Base-by-base conservation (phyloP, 2,888 invertebrate genomes). In the Hydriomena furcata region DNA sequence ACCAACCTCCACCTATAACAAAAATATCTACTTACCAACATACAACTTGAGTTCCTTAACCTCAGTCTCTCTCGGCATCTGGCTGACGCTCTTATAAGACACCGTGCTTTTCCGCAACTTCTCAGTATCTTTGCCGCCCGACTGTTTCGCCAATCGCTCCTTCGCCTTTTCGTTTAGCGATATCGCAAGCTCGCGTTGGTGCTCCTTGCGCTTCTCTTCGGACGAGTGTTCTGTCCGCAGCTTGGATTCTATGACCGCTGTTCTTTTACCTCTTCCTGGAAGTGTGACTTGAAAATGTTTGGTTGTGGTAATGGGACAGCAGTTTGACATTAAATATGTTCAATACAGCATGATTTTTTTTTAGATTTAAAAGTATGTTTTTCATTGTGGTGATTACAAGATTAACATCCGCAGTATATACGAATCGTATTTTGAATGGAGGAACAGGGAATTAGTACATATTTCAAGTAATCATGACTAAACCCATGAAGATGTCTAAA, bases 131-230 rank as follows among this genome's bases (percentile, higher is more conserved):
- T 97, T 96, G 1, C 95, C 95, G 21, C 95, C 93, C 0, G 94
- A 94, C 77, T 97, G 96, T 68, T 97, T 96, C 0, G 98, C 97
- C 56, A 99, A 85, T 30, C 99, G 93, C 68, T 97, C 97, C 65
- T 95, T 95, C 0, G 99, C 99, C 55, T 96, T 95, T 73, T 97
- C 97, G 71, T 99, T 99, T 28, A 99, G 87, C 53, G 94, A 93
- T 49, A 94, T 93, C 0, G 98, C 98, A 52, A 99, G 85, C 83
- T 99, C 99, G 67, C 96, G 96, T 81, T 99, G 99, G 91, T 99
- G 98, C 71, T 97, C 95, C 65, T 98, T 97, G 7, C 99, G 93
- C 81, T 99, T 99, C 71, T 99, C 99, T 79, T 99, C 99, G 0
- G 98, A 95, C 7, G 98, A 98, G 64, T 96, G 96, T 76, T 99